Evolutionary conservation across 2,888 invertebrate genomes (phyloP).

Genomic region (Ornithoptera alexandrae): DNA sequence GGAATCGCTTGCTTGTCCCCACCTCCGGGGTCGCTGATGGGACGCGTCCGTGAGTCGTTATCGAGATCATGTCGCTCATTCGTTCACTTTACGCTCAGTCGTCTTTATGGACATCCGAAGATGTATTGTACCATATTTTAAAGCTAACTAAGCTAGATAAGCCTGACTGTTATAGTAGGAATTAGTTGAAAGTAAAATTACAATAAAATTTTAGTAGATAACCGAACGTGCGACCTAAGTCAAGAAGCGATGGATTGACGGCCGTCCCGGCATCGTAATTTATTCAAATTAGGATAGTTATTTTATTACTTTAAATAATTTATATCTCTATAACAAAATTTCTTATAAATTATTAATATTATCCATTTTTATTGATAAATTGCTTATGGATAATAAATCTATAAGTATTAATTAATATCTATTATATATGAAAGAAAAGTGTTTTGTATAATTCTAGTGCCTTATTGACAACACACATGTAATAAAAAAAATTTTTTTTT

Average conservation of each 20-base stretch:
- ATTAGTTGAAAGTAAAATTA: conserved; percentile 74
- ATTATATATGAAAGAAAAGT: conserved; percentile 53
- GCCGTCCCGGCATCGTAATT: conserved; percentile 80
- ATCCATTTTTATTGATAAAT: conserved; percentile 36
- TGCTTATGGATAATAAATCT: conserved; percentile 64
- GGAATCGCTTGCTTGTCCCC: conserved; percentile 78
- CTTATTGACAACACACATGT: conserved; percentile 52
- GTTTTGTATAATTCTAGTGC: conserved; percentile 60
- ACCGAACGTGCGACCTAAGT: conserved; percentile 79
- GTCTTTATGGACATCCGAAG: conserved; percentile 57
- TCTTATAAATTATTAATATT: conserved; percentile 55
- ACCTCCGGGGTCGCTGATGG: conserved; percentile 67
- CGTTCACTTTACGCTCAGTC: conserved; percentile 75
- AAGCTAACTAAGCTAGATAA: conserved; percentile 60
- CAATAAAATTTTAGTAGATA: conserved; percentile 78
- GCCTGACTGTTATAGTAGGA: conserved; percentile 73
- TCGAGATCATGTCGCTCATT: conserved; percentile 77
- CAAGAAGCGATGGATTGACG: conserved; percentile 77
- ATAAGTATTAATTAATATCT: conserved; percentile 26
- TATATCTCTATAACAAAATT: conserved; percentile 69
- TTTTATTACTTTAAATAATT: conserved; percentile 66
- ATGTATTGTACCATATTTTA: conserved; percentile 78
- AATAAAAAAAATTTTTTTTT: conserved; percentile 48
- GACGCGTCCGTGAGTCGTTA: conserved; percentile 74
- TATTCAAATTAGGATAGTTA: conserved; percentile 73